Evolutionary conservation across 2,113 vertebrate genomes (phyloP), one percentile per base, ranked within the genome.

Genomic region (Callorhinus ursinus): DNA sequence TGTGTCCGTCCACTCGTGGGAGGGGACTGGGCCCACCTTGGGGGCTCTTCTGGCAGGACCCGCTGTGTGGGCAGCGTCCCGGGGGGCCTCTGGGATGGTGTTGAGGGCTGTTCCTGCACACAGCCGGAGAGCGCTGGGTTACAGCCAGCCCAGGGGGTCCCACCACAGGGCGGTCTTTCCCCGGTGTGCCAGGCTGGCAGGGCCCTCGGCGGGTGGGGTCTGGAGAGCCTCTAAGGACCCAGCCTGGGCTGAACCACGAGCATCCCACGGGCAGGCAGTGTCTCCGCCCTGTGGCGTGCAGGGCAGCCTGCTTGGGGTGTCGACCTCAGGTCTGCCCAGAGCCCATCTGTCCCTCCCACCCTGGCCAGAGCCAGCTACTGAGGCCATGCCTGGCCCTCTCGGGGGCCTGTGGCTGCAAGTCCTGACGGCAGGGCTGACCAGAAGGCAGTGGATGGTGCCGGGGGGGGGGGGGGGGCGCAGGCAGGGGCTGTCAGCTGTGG

Each of bases 131-230:
- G 65, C 28, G 15, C 16, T 1, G 15, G 19, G 16, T 22, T 12
- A 1, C 28, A 13, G 55, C 5, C 0, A 15, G 51, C 53, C 33
- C 0, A 0, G 16, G 24, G 39, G 55, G 31, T 8, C 4, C 88
- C 51, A 28, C 51, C 42, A 79, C 71, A 19, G 85, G 59, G 67
- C 51, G 5, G 74, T 11, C 21, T 46, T 10, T 36, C 33, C 51
- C 55, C 0, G 19, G 11, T 2, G 1, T 3, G 51, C 15, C 3
- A 19, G 1, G 36, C 28, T 76, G 42, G 71, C 9, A 5, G 9
- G 69, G 14, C 8, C 15, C 4, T 31, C 5, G 57, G 59, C 4
- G 63, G 16, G 72, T 28, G 26, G 5, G 0, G 8, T 2, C n/a
- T 9, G 11, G 28, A 26, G 46, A 36, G 28, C 67, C 4, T 80